Percentiles rank a stretch among this genome's conserved stretches.
Conservation (phyloP, 2,888 invertebrate genomes). For the Cataglyphis albicans region DNA sequence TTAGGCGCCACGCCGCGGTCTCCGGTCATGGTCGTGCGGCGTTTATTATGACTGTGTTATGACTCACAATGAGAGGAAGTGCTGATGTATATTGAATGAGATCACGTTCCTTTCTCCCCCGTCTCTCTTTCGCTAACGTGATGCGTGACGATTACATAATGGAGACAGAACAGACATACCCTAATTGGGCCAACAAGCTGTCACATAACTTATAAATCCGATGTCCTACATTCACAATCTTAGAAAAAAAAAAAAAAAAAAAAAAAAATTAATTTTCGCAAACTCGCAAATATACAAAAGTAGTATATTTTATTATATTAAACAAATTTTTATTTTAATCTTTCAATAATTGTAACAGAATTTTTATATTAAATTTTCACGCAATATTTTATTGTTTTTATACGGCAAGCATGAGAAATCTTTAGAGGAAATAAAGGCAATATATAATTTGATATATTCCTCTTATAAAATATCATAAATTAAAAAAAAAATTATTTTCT, state of each 20-base stretch:
- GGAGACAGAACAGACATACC: conserved; percentile 9
- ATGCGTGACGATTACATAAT: background rate
- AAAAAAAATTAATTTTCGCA: background rate
- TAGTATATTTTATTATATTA: background rate
- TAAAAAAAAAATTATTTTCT: background rate
- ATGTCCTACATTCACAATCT: background rate
- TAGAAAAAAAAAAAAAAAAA: background rate
- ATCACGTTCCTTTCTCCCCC: conserved; percentile 51
- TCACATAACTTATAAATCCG: background rate
- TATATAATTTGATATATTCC: background rate
- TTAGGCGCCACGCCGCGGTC: conserved; percentile 61
- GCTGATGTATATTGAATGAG: conserved; percentile 48
- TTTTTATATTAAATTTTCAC: background rate
- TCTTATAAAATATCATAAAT: background rate
- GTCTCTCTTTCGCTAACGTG: background rate
- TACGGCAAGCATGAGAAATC: background rate
- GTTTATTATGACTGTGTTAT: conserved; percentile 60
- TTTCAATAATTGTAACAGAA: background rate
- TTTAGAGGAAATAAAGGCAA: background rate
- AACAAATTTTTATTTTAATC: background rate
- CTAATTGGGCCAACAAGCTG: conserved; percentile 26
- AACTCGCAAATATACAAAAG: background rate
- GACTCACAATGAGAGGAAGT: conserved; percentile 55
- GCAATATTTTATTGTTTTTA: background rate
- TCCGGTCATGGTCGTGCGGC: conserved; percentile 17